Percentiles rank a stretch among this genome's conserved stretches.
These are phyloP conservation scores for Cantharis flavilabris DNA, from an alignment of 2,888 invertebrate genomes.

Conservation along the genomic window DNA sequence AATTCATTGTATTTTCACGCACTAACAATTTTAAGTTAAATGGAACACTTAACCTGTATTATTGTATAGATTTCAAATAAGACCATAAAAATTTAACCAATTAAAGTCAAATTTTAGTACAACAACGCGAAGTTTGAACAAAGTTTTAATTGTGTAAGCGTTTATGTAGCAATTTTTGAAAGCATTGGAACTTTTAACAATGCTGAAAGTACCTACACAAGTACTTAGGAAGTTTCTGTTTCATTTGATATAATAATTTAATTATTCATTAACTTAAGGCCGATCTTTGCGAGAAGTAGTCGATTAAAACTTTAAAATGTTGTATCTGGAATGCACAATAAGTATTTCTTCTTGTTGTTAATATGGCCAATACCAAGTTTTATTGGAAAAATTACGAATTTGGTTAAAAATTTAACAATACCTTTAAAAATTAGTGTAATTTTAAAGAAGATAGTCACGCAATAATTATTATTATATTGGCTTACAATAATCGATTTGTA, in stretches of 20 bases:
- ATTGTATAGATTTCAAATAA: background rate
- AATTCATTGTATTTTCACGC: background rate
- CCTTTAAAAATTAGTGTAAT: too few species aligned
- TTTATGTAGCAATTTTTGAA: background rate
- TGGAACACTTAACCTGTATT: background rate
- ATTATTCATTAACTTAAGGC: background rate
- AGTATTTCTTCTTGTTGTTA: background rate
- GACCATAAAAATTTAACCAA: background rate
- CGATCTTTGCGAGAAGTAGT: background rate
- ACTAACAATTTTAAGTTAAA: background rate
- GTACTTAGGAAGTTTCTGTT: background rate
- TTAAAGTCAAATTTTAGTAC: background rate
- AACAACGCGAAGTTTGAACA: background rate
- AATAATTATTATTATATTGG: too few species aligned
- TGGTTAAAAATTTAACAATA: too few species aligned
- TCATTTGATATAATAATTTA: background rate
- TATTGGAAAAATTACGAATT: too few species aligned
- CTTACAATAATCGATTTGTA: too few species aligned
- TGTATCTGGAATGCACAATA: background rate
- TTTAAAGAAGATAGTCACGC: too few species aligned
- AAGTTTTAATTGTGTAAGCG: background rate
- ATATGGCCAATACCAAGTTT: too few species aligned
- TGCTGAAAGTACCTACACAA: background rate
- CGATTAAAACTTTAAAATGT: background rate
- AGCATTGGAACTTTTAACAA: background rate